Evolutionary conservation across 2,797 vertebrate genomes (phyloP).

Genomic region (Clarias platycephalus): DNA sequence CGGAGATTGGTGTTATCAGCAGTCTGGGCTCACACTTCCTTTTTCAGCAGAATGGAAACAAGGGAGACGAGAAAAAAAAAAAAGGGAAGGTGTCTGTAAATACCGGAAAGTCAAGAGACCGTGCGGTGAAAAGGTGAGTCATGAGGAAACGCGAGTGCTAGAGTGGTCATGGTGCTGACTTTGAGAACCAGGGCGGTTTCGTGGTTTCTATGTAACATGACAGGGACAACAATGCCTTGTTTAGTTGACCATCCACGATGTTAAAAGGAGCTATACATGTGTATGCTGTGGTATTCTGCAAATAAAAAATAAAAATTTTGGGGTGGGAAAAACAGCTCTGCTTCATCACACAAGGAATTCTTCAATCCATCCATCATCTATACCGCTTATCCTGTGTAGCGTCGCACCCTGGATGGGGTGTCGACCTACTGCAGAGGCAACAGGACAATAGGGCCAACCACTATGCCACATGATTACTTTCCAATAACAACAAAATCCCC

Average conservation of each 20-base stretch:
- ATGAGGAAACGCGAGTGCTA: not conserved
- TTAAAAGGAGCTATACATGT: not conserved
- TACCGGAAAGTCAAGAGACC: conserved; percentile 44
- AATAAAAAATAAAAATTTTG: not conserved
- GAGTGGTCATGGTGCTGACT: not conserved
- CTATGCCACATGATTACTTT: not conserved
- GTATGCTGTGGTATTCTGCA: not conserved
- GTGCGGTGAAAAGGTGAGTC: conserved; percentile 42
- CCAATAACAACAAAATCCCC: not conserved
- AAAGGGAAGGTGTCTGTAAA: conserved; percentile 48
- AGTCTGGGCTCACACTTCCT: conserved; percentile 59
- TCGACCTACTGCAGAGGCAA: too few species aligned
- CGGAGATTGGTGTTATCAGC: conserved; percentile 64
- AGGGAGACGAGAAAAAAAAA: not conserved
- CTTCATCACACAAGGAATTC: not conserved
- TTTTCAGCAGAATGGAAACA: conserved; percentile 59
- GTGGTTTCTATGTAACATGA: not conserved
- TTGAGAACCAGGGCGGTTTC: not conserved
- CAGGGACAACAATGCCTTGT: not conserved
- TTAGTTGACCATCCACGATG: not conserved
- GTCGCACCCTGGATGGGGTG: too few species aligned
- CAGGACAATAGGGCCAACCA: too few species aligned
- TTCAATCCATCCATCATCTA: too few species aligned
- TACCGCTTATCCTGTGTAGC: too few species aligned
- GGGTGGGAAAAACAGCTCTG: not conserved